Base-by-base conservation (phyloP, 2,113 vertebrate species). In the Tonatia bakeri region DNA sequence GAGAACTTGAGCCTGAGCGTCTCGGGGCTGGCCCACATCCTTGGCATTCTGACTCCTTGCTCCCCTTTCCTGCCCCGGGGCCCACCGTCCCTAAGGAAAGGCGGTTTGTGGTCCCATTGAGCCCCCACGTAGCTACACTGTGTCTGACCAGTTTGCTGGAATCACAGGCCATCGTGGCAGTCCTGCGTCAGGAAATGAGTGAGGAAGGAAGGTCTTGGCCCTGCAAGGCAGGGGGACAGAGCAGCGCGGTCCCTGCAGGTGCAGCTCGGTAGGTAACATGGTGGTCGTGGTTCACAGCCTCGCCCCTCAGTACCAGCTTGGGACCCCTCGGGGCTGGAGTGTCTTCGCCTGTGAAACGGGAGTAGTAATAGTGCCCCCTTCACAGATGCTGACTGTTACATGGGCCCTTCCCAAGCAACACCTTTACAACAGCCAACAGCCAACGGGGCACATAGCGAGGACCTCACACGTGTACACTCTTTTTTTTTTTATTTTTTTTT, bases 351-450 rank as follows among this genome's bases (percentile, higher is more conserved):
- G 7, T 36, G 43, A 75, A 77, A 33, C 40, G 26, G 12, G 28
- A 54, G 38, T 89, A 33, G 56, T 65, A 81, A 26, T 8, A 38
- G 45, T 31, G 16, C 12, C 13, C 22, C 13, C 15, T 7, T 24
- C 8, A 24, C 1, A 5, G n/a, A 15, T 65, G 12, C 6, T 52
- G 64, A 65, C 70, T 19, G 16, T 19, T 38, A n/a, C 56, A 50
- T 67, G 80, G 40, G 33, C 43, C 36, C 47, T 52, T 52, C 24
- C 77, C 65, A 26, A 45, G 12, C 6, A 47, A 36, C 13, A 24
- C 8, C 4, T 59, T 40, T 24, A 16, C 92, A 72, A 50, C 20
- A 93, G 92, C 67, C 67, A 56, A 47, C 65, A 94, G 92, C 67
- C 67, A 56, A 47, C 65, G 52, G 36, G 28, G n/a, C 5, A 7